Evolutionary conservation across 2,113 vertebrate species (phyloP).

Genomic region (Ophiodon elongatus): DNA sequence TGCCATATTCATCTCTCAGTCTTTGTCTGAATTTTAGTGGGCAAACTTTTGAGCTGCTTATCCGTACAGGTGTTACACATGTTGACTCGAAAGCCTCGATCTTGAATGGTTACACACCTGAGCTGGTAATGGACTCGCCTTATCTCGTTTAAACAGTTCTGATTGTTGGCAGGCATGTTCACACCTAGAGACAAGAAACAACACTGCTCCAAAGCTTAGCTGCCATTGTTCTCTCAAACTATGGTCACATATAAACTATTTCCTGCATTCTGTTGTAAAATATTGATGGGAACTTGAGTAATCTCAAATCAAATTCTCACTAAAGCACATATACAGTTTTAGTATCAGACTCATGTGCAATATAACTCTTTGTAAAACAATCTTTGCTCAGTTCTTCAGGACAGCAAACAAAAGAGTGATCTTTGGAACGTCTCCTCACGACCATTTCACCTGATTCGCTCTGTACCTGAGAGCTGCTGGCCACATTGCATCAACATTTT

Average conservation of each 20-base stretch:
- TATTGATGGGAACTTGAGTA: slow-evolving; percentile 14
- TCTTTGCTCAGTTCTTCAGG: slow-evolving; percentile 15
- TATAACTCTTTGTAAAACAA: background rate
- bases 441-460: background rate
- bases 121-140: slow-evolving; percentile 61
- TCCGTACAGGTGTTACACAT: slow-evolving; percentile 61
- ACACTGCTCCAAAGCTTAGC: slow-evolving; percentile 41
- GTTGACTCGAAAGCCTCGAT: slow-evolving; percentile 39
- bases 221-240: slow-evolving; percentile 43
- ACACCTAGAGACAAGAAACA: slow-evolving; percentile 65
- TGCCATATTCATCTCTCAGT: slow-evolving; percentile 23
- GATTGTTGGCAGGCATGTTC: slow-evolving; percentile 45
- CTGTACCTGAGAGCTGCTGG: slow-evolving; percentile 15
- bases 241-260: slow-evolving; percentile 54
- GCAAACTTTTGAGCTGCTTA: slow-evolving; percentile 53
- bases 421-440: slow-evolving; percentile 26
- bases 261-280: slow-evolving; percentile 13
- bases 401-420: background rate
- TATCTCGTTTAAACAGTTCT: slow-evolving; percentile 73
- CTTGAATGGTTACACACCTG: slow-evolving; percentile 66
- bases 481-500: slow-evolving; percentile 44
- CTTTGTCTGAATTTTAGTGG: slow-evolving; percentile 56
- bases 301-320: slow-evolving; percentile 22
- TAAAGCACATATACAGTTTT: background rate
- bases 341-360: slow-evolving; percentile 5